These are phyloP conservation scores for Dryobates pubescens DNA, from an alignment of 2,797 vertebrate genomes.

Conservation along the genomic window DNA sequence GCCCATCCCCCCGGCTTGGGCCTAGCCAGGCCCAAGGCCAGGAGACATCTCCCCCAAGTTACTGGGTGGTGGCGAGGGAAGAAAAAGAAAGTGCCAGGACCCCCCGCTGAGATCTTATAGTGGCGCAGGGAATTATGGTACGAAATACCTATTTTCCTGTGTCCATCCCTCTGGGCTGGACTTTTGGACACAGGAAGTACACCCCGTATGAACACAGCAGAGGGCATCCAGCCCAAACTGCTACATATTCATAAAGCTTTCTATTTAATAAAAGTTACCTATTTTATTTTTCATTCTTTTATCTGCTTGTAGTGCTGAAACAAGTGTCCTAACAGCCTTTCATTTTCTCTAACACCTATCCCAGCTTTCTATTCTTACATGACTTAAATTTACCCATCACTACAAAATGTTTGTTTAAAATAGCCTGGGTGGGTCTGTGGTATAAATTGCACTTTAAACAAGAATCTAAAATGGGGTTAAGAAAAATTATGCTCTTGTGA, in stretches of 20 bases:
- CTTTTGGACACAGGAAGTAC: too few relatives aligned
- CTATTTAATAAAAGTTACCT: neutral
- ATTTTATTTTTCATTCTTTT: neutral
- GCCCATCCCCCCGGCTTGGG: too few relatives aligned
- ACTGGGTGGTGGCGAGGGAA: too few relatives aligned
- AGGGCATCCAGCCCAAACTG: too few relatives aligned
- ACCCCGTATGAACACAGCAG: too few relatives aligned
- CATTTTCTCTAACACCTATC: neutral
- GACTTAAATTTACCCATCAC: conserved; percentile 11
- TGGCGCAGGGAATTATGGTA: too few relatives aligned
- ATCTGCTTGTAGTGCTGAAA: neutral
- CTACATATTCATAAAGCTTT: neutral
- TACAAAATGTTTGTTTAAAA: conserved; percentile 56
- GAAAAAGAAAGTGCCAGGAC: too few relatives aligned
- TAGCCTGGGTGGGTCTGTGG: conserved; percentile 32
- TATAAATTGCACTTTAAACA: conserved; percentile 43
- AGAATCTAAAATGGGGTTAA: neutral
- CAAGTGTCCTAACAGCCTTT: neutral
- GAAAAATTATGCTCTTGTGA: conserved; percentile 20
- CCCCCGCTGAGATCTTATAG: too few relatives aligned
- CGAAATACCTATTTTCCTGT: too few relatives aligned
- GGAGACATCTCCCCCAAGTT: too few relatives aligned
- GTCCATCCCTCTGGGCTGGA: too few relatives aligned
- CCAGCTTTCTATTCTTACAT: neutral
- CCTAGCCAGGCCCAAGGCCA: too few relatives aligned